Conservation (phyloP, 1,140 invertebrate genomes). For the Tachypleus tridentatus region DNA sequence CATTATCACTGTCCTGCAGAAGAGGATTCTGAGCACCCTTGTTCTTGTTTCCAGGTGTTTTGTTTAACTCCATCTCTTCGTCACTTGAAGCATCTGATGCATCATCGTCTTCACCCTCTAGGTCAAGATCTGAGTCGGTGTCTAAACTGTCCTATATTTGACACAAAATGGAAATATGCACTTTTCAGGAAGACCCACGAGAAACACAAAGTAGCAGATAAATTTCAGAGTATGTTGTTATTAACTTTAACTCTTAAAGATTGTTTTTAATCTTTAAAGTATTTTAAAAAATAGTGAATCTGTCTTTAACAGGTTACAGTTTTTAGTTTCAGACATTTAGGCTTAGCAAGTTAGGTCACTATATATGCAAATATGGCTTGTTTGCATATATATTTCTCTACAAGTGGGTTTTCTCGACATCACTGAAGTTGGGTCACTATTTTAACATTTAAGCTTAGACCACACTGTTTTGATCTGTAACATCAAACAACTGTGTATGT, state of each 20-base stretch:
- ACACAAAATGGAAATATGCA: neutral
- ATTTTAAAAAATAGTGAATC: neutral
- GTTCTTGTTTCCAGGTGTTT: conserved; percentile 13
- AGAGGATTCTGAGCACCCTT: conserved; percentile 2
- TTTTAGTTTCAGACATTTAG: conserved; percentile 1
- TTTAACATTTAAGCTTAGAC: too few species aligned
- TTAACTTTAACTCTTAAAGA: neutral
- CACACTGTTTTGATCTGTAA: too few species aligned
- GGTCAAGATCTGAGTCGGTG: conserved; percentile 40
- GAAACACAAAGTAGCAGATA: neutral
- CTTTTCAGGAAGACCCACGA: conserved; percentile 2
- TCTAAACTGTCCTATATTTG: conserved; percentile 30
- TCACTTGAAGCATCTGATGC: conserved; percentile 21
- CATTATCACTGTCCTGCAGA: conserved; percentile 21
- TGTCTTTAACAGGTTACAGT: neutral
- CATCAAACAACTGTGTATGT: too few species aligned
- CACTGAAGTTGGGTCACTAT: too few species aligned
- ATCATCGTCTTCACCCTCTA: conserved; percentile 33
- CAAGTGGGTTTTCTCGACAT: too few species aligned
- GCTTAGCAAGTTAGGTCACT: neutral
- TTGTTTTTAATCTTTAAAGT: neutral
- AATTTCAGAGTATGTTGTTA: neutral
- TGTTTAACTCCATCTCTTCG: conserved; percentile 22
- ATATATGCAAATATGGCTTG: too few species aligned
- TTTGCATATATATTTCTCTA: too few species aligned